Evolutionary conservation across 2,888 invertebrate species (phyloP).

Genomic region (Tetramorium bicarinatum): DNA sequence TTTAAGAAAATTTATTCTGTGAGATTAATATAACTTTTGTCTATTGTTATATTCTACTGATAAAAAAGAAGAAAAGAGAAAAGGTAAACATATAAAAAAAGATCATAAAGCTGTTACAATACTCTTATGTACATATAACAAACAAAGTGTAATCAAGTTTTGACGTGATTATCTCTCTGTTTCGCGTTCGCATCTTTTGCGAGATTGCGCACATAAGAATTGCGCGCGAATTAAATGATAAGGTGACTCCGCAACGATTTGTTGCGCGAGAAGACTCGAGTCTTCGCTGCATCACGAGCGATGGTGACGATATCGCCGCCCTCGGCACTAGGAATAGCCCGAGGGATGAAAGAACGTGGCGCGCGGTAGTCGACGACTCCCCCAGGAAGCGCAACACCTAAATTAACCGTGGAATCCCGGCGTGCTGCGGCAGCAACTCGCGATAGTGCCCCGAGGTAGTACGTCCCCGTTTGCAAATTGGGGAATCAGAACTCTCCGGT

Average conservation of each 20-base stretch:
- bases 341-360: conserved; percentile 59
- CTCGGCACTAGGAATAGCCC: conserved; percentile 53
- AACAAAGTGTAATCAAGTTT: neutral
- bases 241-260: neutral
- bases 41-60: neutral
- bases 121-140: neutral
- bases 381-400: conserved; percentile 79
- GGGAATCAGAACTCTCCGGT: conserved; percentile 61
- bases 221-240: neutral
- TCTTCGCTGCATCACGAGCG: neutral
- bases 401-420: conserved; percentile 77
- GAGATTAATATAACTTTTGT: neutral
- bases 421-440: conserved; percentile 45
- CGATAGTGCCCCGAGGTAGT: conserved; percentile 58
- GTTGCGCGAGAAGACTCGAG: neutral
- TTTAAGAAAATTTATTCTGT: neutral
- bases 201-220: neutral
- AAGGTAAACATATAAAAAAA: neutral
- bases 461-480: conserved; percentile 74
- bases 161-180: neutral
- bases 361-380: conserved; percentile 69
- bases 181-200: conserved; percentile 8
- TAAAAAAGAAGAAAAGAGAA: neutral
- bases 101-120: neutral
- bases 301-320: conserved; percentile 10